phyloP scores from a whole-genome alignment of 1,140 invertebrate genomes.

The Mycetomoellerius zeteki region DNA sequence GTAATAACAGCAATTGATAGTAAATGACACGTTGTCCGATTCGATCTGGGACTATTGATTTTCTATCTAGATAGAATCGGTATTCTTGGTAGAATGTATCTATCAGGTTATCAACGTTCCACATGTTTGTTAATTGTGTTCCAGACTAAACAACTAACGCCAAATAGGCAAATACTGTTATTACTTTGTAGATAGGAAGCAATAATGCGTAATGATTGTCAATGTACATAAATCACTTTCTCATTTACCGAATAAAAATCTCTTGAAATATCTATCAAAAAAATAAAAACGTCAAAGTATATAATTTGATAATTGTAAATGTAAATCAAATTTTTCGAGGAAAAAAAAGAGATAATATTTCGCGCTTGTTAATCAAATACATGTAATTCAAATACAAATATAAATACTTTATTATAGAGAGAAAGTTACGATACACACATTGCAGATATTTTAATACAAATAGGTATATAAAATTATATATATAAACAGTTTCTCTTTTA shows the following conservation, averaged over 20 bases:
- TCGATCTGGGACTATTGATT: slow-evolving; percentile 39
- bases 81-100: slow-evolving; percentile 33
- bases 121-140: slow-evolving; percentile 48
- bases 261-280: background rate
- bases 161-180: background rate
- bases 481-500: slow-evolving; percentile 8
- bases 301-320: background rate
- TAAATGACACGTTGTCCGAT: slow-evolving; percentile 48
- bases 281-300: background rate
- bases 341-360: background rate
- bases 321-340: background rate
- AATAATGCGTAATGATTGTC: slow-evolving; percentile 9
- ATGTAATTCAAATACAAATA: background rate
- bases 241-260: slow-evolving; percentile 8
- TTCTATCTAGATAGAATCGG: slow-evolving; percentile 20
- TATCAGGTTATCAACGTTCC: slow-evolving; percentile 54
- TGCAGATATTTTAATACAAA: background rate
- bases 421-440: background rate
- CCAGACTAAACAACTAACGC: background rate
- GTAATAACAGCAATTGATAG: slow-evolving; percentile 28
- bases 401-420: slow-evolving; percentile 5
- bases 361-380: background rate
- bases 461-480: background rate
- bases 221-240: slow-evolving; percentile 4
- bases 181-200: background rate